These are phyloP conservation scores for Sarcophaga bullata DNA, from an alignment of 1,140 invertebrate species.

Conservation along the genomic window DNA sequence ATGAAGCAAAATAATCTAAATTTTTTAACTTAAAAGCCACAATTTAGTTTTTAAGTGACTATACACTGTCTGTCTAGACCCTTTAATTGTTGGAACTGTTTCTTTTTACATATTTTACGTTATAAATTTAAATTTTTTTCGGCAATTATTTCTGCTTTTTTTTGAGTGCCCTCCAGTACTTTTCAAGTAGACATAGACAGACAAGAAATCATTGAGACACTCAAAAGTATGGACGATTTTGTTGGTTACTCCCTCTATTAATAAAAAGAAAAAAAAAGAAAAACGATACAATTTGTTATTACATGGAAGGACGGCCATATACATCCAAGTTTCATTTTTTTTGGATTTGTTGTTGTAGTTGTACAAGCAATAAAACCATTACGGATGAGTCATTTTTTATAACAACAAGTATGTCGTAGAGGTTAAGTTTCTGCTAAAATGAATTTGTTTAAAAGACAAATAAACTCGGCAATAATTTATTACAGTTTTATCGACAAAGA, in stretches of 20 bases:
- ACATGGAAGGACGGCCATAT: neutral
- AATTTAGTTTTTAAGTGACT: too few species aligned
- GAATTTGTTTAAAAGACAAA: conserved; percentile 22
- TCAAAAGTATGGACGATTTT: neutral
- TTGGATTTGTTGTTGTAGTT: neutral
- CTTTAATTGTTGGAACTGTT: neutral
- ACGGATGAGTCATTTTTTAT: neutral
- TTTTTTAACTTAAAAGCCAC: too few species aligned
- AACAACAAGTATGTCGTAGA: neutral
- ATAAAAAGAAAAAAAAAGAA: too few species aligned
- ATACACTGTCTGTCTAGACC: neutral
- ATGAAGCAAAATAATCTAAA: too few species aligned
- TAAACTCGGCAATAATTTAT: conserved; percentile 3
- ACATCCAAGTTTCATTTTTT: neutral
- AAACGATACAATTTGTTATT: too few species aligned
- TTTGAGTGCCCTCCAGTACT: neutral
- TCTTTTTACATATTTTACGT: neutral
- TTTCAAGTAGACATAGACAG: neutral
- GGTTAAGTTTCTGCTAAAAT: neutral
- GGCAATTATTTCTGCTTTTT: neutral
- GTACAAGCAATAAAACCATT: neutral
- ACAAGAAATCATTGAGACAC: conserved; percentile 17
- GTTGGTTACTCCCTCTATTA: too few species aligned
- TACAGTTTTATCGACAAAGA: neutral
- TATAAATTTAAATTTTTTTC: neutral